Percentiles rank a stretch among this genome's conserved stretches.
These are phyloP conservation scores for Lindbergichthys nudifrons DNA, from an alignment of 2,797 vertebrate species.

Conservation along the genomic window DNA sequence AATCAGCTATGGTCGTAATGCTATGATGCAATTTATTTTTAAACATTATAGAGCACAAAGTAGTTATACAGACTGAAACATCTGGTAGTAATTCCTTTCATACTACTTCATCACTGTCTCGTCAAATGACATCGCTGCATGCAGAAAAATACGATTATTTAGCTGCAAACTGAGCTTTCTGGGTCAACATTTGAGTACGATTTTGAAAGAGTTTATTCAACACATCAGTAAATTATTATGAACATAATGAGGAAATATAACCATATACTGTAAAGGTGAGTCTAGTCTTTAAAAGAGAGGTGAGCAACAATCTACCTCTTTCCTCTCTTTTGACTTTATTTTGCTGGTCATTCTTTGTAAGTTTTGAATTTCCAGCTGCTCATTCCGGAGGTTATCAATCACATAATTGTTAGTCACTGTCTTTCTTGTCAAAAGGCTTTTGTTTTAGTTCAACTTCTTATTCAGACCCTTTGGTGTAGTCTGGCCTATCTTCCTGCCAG, in stretches of 20 bases:
- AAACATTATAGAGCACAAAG: too few relatives aligned
- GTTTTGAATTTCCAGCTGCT: constrained; percentile 16
- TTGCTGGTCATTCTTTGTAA: constrained; percentile 21
- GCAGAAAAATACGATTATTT: too few relatives aligned
- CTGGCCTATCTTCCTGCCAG: constrained; percentile 27
- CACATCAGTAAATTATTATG: not conserved
- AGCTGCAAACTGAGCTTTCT: too few relatives aligned
- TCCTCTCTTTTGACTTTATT: constrained; percentile 4
- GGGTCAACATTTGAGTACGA: too few relatives aligned
- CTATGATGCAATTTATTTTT: not conserved
- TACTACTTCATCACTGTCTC: too few relatives aligned
- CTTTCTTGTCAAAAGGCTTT: constrained; percentile 23
- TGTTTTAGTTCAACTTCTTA: constrained; percentile 32
- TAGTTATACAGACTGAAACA: too few relatives aligned
- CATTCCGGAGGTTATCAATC: constrained; percentile 12
- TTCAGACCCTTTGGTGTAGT: constrained; percentile 33
- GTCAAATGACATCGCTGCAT: too few relatives aligned
- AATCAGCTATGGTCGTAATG: not conserved
- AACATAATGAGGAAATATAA: not conserved
- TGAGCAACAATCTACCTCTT: constrained; percentile 19
- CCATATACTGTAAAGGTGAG: not conserved
- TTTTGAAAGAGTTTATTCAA: not conserved
- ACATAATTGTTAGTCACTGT: not conserved
- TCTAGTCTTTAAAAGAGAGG: not conserved
- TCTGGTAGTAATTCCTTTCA: too few relatives aligned